Base-by-base conservation (phyloP, 2,113 vertebrate genomes). In the Piprites chloris region DNA sequence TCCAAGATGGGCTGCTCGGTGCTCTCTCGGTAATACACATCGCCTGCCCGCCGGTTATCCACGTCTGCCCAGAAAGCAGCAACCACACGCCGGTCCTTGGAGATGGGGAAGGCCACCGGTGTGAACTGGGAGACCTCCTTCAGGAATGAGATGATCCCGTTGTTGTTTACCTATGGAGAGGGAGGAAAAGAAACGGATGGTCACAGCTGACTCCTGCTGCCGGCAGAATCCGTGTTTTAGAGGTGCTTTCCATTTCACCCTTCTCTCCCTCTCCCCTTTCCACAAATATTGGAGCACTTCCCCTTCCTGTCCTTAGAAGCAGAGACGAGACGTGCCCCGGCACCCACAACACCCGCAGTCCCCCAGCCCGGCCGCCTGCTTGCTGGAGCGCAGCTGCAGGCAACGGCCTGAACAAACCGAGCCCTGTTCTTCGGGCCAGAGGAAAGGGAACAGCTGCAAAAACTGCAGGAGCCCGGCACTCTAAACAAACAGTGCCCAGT, bases 71-170 rank as follows among this genome's bases (percentile, higher is more conserved):
- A 99, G 98, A 99, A 99, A 4, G 99, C 99, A 0, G 99, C 99
- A 59, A 99, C 99, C 13, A 99, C 99, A 1, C 99, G 98, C 22
- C 99, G 98, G 97, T 99, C 99, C 49, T 99, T 99, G 63, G 99
- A 99, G n/a, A 99, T 99, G 16, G 99, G 99, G 95, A 99, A 99
- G 63, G 99, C 99, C 69, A 99, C 99, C 0, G 99, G 99, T 0
- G 99, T 99, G 97, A 99, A 99, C 97, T 99, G 99, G 46, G 99
- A 99, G 22, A 99, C 99, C 89, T 99, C 99, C 85, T 98, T 99
- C 95, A 99, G 98, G 97, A 99, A 99, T 46, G 99, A 99, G 84
- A 99, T 98, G 63, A 99, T 98, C 47, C 99, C 99, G 1, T 99
- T 99, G 97, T 99, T 99, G 98, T 99, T 99, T 41, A 99, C 99